Conservation (phyloP, 92 coral and sea anemone genomes). For the Ricordea florida region DNA sequence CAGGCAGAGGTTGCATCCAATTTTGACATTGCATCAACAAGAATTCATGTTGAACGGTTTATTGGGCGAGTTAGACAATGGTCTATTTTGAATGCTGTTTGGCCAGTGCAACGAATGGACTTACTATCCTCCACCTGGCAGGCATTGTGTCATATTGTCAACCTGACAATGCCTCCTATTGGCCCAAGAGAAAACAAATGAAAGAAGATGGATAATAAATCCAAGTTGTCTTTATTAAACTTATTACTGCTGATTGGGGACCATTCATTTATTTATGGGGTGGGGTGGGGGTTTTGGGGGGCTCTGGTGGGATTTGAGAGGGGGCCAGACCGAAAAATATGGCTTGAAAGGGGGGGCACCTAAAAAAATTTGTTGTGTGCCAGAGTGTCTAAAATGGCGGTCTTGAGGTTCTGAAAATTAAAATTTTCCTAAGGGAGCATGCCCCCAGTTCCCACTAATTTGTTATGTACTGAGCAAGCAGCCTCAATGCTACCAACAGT, state of each 20-base stretch:
- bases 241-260: too few species aligned
- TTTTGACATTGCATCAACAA: constrained; percentile 54
- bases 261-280: not conserved
- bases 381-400: not conserved
- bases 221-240: too few species aligned
- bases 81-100: constrained; percentile 29
- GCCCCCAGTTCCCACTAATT: too few species aligned
- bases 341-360: not conserved
- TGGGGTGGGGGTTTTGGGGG: too few species aligned
- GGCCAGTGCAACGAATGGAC: constrained; percentile 47
- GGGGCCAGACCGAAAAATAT: not conserved
- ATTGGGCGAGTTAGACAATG: constrained; percentile 46
- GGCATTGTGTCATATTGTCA: constrained; percentile 40
- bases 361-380: too few species aligned
- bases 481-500: too few species aligned
- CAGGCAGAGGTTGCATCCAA: constrained; percentile 30
- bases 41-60: constrained; percentile 55
- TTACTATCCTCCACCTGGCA: constrained; percentile 41
- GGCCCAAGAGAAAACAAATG: constrained; percentile 4
- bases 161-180: constrained; percentile 33
- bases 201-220: too few species aligned
- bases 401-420: not conserved
- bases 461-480: too few species aligned
- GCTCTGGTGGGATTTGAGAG: too few species aligned
- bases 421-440: not conserved